These are phyloP conservation scores for Acrocephalus kingi DNA, from an alignment of 2,113 vertebrate genomes.

Conservation along the genomic window DNA sequence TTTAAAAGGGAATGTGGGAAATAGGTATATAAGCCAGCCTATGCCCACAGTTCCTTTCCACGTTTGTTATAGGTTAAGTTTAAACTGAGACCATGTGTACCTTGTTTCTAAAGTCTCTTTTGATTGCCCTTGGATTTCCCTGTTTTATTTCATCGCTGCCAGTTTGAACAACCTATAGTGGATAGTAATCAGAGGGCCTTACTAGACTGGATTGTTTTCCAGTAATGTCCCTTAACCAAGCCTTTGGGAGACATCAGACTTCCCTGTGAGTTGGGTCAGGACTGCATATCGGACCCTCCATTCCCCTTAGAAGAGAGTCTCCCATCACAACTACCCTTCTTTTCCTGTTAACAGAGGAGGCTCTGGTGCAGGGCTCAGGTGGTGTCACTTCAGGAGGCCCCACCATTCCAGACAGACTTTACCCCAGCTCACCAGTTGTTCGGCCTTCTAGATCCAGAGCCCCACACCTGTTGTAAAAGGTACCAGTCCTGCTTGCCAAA, in stretches of 20 bases:
- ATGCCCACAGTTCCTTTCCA: not conserved
- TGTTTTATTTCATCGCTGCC: not conserved
- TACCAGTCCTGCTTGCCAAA: not conserved
- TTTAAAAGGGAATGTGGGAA: not conserved
- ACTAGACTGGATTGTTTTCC: not conserved
- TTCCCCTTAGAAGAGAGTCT: not conserved
- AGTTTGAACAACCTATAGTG: not conserved
- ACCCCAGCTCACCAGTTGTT: not conserved
- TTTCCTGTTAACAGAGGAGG: not conserved
- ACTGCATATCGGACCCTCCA: accelerated
- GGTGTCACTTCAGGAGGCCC: not conserved
- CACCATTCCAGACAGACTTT: not conserved
- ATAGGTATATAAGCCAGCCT: not conserved
- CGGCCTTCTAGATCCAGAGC: not conserved
- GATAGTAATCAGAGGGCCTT: not conserved
- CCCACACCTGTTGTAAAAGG: not conserved
- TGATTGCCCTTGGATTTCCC: not conserved
- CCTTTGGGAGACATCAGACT: not conserved
- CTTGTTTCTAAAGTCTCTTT: not conserved
- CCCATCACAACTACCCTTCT: not conserved
- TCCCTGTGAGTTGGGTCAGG: not conserved
- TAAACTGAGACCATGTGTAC: not conserved
- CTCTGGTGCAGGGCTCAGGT: not conserved
- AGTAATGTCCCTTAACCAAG: not conserved
- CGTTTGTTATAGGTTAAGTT: not conserved